Base-by-base conservation (phyloP, 2,797 vertebrate genomes). In the Rhynchotus rufescens region DNA sequence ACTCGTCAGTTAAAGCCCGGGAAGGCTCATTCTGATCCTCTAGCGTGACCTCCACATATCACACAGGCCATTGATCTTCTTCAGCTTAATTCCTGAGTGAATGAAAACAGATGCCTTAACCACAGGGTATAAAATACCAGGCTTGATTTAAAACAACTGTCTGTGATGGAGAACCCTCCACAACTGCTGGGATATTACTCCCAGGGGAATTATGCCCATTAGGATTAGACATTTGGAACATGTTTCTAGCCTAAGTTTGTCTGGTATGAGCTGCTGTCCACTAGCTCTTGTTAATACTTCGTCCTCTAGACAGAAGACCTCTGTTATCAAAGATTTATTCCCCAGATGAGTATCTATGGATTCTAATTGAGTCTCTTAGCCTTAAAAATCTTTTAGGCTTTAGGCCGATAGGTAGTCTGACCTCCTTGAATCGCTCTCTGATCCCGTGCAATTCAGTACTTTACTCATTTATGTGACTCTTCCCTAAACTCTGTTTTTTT, bases 141-240 rank as follows among this genome's bases (percentile, higher is more conserved):
- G 26, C 44, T 81, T 80, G 30, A 71, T 64, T 88, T 92, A 47
- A 86, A 66, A 86, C 64, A 92, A 36, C 44, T 49, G 16, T 30
- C 10, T 1, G 0, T 5, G 6, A 36, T 25, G 25, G 22, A 59
- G 5, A 42, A n/a, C 15, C 13, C 30, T 72, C 16, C 0, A 1
- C 28, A 45, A 4, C 34, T 28, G 30, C 56, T 49, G 8, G 4
- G 77, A 76, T 51, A 66, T 2, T 17, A 20, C 3, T 81, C 26
- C 23, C 26, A 56, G 14, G 3, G 2, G 65, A 72, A 34, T 57
- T 4, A 54, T 20, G 26, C 7, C 15, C 0, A 0, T 5, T 66
- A 32, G 6, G 69, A 28, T 7, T 69, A 79, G 44, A 84, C 91
- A 89, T 62, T 59, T 66, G 64, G 22, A 51, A 25, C 1, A 8